Conservation (phyloP, 2,113 vertebrate genomes). For the Ranitomeya variabilis region DNA sequence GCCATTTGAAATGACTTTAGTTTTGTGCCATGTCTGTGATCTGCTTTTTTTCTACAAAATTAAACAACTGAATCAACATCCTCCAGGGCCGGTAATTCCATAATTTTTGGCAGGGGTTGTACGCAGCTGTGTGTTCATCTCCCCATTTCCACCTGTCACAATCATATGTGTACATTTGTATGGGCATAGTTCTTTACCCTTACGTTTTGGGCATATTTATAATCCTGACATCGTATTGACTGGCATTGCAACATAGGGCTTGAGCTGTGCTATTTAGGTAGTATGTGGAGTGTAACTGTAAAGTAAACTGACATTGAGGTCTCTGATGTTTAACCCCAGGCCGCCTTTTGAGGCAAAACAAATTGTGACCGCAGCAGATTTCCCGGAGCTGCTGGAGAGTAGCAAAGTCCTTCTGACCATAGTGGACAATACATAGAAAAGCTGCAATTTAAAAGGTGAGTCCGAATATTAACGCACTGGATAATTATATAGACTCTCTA, state of each 20-base stretch:
- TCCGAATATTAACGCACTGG: neutral
- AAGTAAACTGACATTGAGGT: conserved; percentile 55
- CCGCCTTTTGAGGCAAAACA: conserved; percentile 11
- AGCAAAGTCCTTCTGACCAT: conserved; percentile 33
- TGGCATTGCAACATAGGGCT: neutral
- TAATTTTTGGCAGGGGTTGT: too few species aligned
- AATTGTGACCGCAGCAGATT: conserved; percentile 23
- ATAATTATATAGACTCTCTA: neutral
- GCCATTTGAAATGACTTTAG: too few species aligned
- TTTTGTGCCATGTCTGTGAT: too few species aligned
- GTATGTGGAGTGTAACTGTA: conserved; percentile 24
- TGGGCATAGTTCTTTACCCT: too few species aligned
- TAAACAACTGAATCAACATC: too few species aligned
- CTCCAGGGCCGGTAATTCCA: too few species aligned
- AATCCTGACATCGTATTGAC: neutral
- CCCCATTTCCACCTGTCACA: too few species aligned
- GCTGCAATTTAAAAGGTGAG: neutral
- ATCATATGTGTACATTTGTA: too few species aligned
- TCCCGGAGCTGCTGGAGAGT: neutral
- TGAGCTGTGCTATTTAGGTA: neutral
- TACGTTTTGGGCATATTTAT: too few species aligned
- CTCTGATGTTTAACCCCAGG: conserved; percentile 46
- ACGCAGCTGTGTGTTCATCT: too few species aligned
- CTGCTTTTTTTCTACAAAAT: too few species aligned
- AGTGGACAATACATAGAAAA: neutral